phyloP scores from a whole-genome alignment of 2,888 invertebrate species.

The Panorpa germanica region DNA sequence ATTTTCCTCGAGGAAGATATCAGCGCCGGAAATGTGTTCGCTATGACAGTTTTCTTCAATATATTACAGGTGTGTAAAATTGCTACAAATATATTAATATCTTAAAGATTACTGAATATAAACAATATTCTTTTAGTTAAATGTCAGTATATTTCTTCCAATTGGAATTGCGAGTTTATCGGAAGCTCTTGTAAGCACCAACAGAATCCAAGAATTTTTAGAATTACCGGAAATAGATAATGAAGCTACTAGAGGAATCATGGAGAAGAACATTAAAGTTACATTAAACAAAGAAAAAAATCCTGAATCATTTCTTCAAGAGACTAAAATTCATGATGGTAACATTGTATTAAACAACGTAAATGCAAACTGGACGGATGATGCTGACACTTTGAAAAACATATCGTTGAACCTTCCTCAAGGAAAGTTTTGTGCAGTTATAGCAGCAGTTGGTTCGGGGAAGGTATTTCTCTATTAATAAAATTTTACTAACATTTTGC shows the following conservation, averaged over 20 bases:
- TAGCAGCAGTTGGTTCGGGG: conserved; percentile 79
- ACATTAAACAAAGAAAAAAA: too few species aligned
- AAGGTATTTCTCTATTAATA: too few species aligned
- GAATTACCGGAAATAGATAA: too few species aligned
- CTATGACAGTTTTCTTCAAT: conserved; percentile 61
- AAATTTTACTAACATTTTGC: too few species aligned
- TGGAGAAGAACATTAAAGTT: too few species aligned
- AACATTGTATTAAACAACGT: conserved; percentile 25
- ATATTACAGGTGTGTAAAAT: too few species aligned
- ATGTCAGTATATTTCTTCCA: conserved; percentile 38
- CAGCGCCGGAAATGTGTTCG: conserved; percentile 48
- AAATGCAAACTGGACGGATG: conserved; percentile 27
- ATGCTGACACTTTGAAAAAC: conserved; percentile 29
- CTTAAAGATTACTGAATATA: too few species aligned
- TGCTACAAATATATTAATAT: too few species aligned
- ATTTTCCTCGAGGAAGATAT: conserved; percentile 47
- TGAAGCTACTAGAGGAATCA: too few species aligned
- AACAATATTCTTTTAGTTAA: too few species aligned
- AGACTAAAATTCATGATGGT: too few species aligned
- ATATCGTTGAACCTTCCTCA: conserved; percentile 36
- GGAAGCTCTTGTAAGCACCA: conserved; percentile 33
- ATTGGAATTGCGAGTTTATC: conserved; percentile 34
- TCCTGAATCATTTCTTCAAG: too few species aligned
- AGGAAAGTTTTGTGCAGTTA: conserved; percentile 55
- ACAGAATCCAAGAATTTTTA: conserved; percentile 34